These are phyloP conservation scores for Nannoperca obscura DNA, from an alignment of 2,797 vertebrate species.

Conservation along the genomic window DNA sequence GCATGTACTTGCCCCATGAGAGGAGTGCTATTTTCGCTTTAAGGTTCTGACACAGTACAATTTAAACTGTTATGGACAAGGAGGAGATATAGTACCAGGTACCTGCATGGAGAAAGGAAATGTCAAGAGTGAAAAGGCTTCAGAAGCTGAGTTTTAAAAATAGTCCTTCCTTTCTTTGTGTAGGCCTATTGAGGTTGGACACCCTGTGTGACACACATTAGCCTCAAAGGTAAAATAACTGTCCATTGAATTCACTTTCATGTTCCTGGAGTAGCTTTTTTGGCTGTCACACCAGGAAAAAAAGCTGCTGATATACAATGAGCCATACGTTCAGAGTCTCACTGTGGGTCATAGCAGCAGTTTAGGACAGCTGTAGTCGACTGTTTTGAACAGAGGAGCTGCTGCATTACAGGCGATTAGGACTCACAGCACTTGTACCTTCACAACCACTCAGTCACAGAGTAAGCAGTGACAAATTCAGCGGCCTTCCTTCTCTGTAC, in stretches of 20 bases:
- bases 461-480: slow-evolving; percentile 68
- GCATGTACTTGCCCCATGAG: slow-evolving; percentile 9
- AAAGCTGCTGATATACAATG: not conserved
- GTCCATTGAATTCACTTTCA: slow-evolving; percentile 26
- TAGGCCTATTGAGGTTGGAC: slow-evolving; percentile 29
- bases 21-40: slow-evolving; percentile 27
- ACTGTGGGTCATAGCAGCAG: slow-evolving; percentile 47
- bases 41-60: slow-evolving; percentile 27
- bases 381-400: slow-evolving; percentile 17
- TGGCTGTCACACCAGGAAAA: slow-evolving; percentile 15
- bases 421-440: slow-evolving; percentile 51
- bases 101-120: slow-evolving; percentile 53
- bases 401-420: slow-evolving; percentile 40
- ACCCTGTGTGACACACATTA: slow-evolving; percentile 51
- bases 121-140: slow-evolving; percentile 62
- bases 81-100: slow-evolving; percentile 32
- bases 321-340: slow-evolving; percentile 1
- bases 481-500: slow-evolving; percentile 60
- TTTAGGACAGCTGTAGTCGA: slow-evolving; percentile 42
- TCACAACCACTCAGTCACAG: slow-evolving; percentile 44
- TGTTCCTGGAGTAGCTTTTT: slow-evolving; percentile 1
- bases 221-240: slow-evolving; percentile 27
- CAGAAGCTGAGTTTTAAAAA: slow-evolving; percentile 59
- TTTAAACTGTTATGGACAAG: slow-evolving; percentile 32
- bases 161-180: slow-evolving; percentile 46